These are phyloP conservation scores for Thamnaconus septentrionalis DNA, from an alignment of 2,113 vertebrate species.

Conservation along the genomic window DNA sequence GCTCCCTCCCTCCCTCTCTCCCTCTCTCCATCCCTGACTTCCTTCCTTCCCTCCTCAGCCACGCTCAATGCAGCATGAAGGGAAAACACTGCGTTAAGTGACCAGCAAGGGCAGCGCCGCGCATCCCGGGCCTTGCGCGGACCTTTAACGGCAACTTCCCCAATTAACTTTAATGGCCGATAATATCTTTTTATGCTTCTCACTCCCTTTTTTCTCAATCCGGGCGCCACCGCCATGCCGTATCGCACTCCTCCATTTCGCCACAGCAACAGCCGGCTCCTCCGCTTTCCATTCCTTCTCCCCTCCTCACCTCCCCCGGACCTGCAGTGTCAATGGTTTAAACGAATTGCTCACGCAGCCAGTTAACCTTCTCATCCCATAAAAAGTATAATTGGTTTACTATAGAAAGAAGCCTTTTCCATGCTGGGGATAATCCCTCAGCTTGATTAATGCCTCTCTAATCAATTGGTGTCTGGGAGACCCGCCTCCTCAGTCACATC, in stretches of 20 bases:
- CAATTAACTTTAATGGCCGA: conserved; percentile 79
- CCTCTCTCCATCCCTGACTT: conserved; percentile 23
- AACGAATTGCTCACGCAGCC: conserved; percentile 75
- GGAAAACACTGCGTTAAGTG: conserved; percentile 52
- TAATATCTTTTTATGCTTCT: conserved; percentile 73
- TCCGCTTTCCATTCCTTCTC: conserved; percentile 29
- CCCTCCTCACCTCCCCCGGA: conserved; percentile 55
- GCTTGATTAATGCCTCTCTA: conserved; percentile 95
- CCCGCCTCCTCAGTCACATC: conserved; percentile 86
- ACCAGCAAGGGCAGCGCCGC: conserved; percentile 47
- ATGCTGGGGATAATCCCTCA: conserved; percentile 88
- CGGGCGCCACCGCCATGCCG: conserved; percentile 45
- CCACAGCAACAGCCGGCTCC: conserved; percentile 28
- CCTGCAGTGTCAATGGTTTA: conserved; percentile 69
- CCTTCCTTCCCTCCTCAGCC: conserved; percentile 38
- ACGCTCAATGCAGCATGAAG: conserved; percentile 58
- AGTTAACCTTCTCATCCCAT: conserved; percentile 89
- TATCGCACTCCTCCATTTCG: conserved; percentile 30
- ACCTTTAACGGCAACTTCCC: conserved; percentile 61
- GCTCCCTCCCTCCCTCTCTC: conserved; percentile 36
- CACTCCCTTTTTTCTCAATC: conserved; percentile 52
- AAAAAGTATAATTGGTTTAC: conserved; percentile 93
- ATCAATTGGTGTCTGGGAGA: conserved; percentile 93
- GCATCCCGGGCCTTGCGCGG: conserved; percentile 55
- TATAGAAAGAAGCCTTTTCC: conserved; percentile 82